Base-by-base conservation (phyloP, 23 tunicate genomes). In the Phallusia fumigata region DNA sequence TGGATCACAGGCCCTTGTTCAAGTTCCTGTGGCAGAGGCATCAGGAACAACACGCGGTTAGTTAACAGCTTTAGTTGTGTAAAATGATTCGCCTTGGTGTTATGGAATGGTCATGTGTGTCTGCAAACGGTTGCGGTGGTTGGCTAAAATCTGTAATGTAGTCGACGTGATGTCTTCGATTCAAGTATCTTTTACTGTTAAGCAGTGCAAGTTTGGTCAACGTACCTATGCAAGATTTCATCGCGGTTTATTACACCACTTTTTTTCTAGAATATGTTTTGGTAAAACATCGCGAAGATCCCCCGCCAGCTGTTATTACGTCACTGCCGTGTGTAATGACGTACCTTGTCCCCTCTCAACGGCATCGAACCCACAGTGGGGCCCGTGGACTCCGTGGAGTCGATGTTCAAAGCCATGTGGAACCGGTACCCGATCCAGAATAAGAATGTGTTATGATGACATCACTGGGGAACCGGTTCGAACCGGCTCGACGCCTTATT, bases 401-500 rank as follows among this genome's bases (percentile, higher is more conserved):
- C 77, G 40, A 2, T 74, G 77, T 74, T 74, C 77, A 1, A 16
- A 74, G 2, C 36, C 40, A 3, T 74, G 77, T 33, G 77, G 77
- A 33, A 33, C 40, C 77, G 77, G 77, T 21, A 74, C 77, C 40
- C 77, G 40, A 19, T 74, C 77, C 19, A 74, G 40, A 33, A 19
- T n/a, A 53, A 82, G 53, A 77, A 36, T 34, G 85, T 52, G 72
- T 33, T 84, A 30, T 76, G 81, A 73, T 77, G 16, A 13, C 26
- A 13, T 58, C 26, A 58, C 11, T 24, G 69, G 69, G 69, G 69
- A 58, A 58, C 28, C 69, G 28, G 28, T 58, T 21, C 3, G 15
- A 58, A 58, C 69, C 13, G 69, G 69, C 13, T 58, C 69, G 69
- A 58, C 2, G 28, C 69, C 28, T 1, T 24, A 58, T 58, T 58